Evolutionary conservation across 2,113 vertebrate genomes (phyloP).

Genomic region (Polyodon spathula): DNA sequence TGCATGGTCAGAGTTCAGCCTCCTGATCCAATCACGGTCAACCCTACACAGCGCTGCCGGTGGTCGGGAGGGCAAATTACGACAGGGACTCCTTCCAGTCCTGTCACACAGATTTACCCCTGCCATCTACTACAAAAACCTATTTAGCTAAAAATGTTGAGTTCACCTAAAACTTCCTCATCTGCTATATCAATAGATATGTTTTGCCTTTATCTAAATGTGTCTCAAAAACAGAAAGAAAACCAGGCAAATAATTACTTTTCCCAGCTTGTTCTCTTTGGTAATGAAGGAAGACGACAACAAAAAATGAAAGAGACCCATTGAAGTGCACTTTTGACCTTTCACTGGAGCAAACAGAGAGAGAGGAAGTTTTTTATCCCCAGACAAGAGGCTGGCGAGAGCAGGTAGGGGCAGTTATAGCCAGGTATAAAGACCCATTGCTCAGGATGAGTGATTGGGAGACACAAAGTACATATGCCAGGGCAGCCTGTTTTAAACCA

Average conservation of each 20-base stretch:
- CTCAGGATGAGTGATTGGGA: background rate
- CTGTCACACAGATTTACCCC: too few relatives aligned
- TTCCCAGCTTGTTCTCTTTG: slow-evolving; percentile 15
- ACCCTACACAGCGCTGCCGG: too few relatives aligned
- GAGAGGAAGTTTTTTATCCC: slow-evolving; percentile 27
- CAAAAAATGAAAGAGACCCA: slow-evolving; percentile 11
- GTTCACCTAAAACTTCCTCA: too few relatives aligned
- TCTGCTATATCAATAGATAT: too few relatives aligned
- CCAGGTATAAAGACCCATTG: slow-evolving; percentile 20
- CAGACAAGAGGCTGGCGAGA: slow-evolving; percentile 19
- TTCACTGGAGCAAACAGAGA: slow-evolving; percentile 22
- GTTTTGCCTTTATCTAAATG: background rate
- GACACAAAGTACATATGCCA: slow-evolving; percentile 18
- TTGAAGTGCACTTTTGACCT: slow-evolving; percentile 32
- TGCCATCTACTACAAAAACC: too few relatives aligned
- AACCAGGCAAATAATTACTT: slow-evolving; percentile 26
- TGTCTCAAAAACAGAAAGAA: slow-evolving; percentile 11
- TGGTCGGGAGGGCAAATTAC: too few relatives aligned
- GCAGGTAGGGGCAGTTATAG: slow-evolving; percentile 19
- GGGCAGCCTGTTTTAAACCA: slow-evolving; percentile 4
- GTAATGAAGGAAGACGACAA: slow-evolving; percentile 1
- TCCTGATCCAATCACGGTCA: too few relatives aligned
- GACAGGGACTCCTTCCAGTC: too few relatives aligned
- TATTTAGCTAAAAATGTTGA: too few relatives aligned
- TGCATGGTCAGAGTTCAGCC: too few relatives aligned